Percentiles rank a stretch among this genome's conserved stretches.
Evolutionary conservation across 2,113 vertebrate species (phyloP).

Genomic region (Gymnogyps californianus): DNA sequence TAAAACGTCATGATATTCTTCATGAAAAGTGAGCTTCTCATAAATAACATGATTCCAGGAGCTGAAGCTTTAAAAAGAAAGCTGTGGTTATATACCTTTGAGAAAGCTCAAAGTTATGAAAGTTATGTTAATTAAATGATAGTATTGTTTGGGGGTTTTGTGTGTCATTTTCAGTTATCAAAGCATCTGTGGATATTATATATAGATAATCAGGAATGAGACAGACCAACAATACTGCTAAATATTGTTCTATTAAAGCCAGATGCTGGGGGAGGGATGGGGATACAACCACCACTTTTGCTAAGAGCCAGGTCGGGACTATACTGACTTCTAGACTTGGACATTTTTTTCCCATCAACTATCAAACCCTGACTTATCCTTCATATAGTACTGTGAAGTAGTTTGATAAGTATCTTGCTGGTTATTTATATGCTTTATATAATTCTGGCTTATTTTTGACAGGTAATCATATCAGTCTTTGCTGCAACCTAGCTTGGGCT

Average conservation of each 20-base stretch:
- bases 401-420: conserved; percentile 49
- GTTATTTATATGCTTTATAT: conserved; percentile 44
- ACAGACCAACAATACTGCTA: neutral
- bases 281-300: neutral
- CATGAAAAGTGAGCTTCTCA: neutral
- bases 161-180: neutral
- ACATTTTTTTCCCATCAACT: conserved; percentile 27
- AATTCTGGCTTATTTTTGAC: conserved; percentile 42
- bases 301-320: neutral
- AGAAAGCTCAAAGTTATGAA: neutral
- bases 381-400: neutral
- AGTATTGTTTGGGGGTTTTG: rapidly evolving
- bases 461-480: neutral
- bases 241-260: neutral
- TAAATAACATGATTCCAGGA: neutral
- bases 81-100: neutral
- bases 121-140: neutral
- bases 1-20: neutral
- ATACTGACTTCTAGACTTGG: neutral
- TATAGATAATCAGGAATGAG: neutral
- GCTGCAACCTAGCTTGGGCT: neutral
- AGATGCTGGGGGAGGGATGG: neutral
- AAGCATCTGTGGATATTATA: neutral
- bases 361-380: neutral
- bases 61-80: neutral